Base-by-base conservation (phyloP, 2,888 invertebrate species). In the Chirona hameri region DNA sequence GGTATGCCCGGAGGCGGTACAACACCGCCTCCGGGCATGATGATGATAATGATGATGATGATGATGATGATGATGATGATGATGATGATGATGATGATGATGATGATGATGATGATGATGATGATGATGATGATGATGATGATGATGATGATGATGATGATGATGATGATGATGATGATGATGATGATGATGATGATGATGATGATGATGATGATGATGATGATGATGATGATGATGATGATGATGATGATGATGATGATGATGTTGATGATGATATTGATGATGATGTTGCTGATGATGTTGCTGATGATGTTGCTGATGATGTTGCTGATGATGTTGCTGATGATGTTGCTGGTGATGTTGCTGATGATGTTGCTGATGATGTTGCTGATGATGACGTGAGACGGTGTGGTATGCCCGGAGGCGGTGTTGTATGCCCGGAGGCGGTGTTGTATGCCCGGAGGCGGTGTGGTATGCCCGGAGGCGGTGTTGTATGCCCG, bases 21-120 rank as follows among this genome's bases (percentile, higher is more conserved):
- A 18, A 65, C 65, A 18, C 18, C n/a, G 21, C 18, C 65, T n/a
- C 18, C n/a, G 21, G n/a, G 21, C 65, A 65, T 65, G 21, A 65
- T n/a, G 21, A 65, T 65, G 21, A 65, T n/a, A 18, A 65, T 65
- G 21, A 65, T n/a, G 21, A 65, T 65, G 65, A 65, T 65, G 65
- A 65, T 65, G 65, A n/a, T 65, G n/a, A 65, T 65, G 65, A 65
- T 65, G 65, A 21, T 65, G 65, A 65, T 65, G 65, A 65, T 65
- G 65, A 65, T 65, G 65, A 65, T 65, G 65, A n/a, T 65, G 65
- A 65, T 65, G 18, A 65, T 65, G 65, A 65, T 65, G 18, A 65
- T 65, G 65, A 65, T n/a, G 18, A 65, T 65, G 18, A n/a, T 65
- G 18, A 65, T n/a, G 18, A 65, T 65, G 18, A 65, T 65, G 18